Percentiles rank a stretch among this genome's conserved stretches.
Evolutionary conservation across 2,113 vertebrate genomes (phyloP).

Genomic region (Leptobrachium ailaonicum): DNA sequence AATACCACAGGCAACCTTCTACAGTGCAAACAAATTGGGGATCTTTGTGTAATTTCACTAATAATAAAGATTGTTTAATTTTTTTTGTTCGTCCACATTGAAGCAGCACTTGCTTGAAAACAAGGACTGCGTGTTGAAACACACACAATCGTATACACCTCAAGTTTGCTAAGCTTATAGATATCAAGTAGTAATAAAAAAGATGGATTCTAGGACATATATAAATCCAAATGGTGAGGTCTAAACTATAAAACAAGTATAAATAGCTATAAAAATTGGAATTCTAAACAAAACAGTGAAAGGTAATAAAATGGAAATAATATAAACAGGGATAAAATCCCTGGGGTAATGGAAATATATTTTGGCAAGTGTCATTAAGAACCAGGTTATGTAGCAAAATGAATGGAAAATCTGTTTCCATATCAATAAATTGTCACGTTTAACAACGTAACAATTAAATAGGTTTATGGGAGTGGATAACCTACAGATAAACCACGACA

Average conservation of each 20-base stretch:
- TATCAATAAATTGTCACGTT: conserved; percentile 32
- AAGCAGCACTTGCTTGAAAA: too few species aligned
- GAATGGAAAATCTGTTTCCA: not conserved
- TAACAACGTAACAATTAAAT: conserved; percentile 35
- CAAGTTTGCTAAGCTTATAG: too few species aligned
- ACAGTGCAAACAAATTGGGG: too few species aligned
- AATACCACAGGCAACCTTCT: too few species aligned
- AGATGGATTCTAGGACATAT: too few species aligned
- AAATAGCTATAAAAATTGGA: not conserved
- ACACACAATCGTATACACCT: too few species aligned
- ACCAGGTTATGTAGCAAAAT: not conserved
- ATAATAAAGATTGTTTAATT: too few species aligned
- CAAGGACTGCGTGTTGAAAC: too few species aligned
- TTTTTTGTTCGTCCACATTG: too few species aligned
- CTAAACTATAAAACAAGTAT: not conserved
- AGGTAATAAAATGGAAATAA: not conserved
- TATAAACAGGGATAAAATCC: not conserved
- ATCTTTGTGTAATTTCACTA: too few species aligned
- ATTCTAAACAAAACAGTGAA: not conserved
- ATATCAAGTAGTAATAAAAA: too few species aligned
- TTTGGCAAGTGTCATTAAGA: not conserved
- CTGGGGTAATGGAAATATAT: not conserved
- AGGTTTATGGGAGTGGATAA: conserved; percentile 37
- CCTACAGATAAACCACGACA: conserved; percentile 18
- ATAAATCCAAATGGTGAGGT: too few species aligned